phyloP scores from a whole-genome alignment of 2,797 vertebrate genomes.

The Falco berigora region DNA sequence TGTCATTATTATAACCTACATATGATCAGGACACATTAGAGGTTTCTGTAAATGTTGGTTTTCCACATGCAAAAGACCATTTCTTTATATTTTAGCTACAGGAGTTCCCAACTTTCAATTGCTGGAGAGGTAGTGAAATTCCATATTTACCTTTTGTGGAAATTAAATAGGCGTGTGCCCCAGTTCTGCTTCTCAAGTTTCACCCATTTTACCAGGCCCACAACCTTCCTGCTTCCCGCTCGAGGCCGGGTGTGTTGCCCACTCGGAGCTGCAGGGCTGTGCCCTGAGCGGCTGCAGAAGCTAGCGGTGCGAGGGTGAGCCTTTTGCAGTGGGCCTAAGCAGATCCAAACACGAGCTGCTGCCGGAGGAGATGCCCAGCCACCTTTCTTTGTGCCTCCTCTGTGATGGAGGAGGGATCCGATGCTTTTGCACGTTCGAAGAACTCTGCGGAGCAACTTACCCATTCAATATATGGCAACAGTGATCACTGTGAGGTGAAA shows the following conservation, averaged over 20 bases:
- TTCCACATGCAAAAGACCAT: not conserved
- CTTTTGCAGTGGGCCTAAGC: not conserved
- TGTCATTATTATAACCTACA: not conserved
- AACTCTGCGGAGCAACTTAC: not conserved
- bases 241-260: not conserved
- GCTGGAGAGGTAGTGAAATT: not conserved
- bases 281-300: not conserved
- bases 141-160: not conserved
- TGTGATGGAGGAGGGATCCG: accelerated
- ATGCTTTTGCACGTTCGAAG: not conserved
- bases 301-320: not conserved
- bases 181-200: not conserved
- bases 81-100: not conserved
- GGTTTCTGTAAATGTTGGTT: not conserved
- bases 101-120: not conserved
- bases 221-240: not conserved
- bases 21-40: not conserved
- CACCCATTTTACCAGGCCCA: not conserved
- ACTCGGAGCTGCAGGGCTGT: not conserved
- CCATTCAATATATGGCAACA: not conserved
- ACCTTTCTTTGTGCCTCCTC: not conserved
- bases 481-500: not conserved
- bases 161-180: not conserved
- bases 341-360: not conserved
- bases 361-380: not conserved